These are phyloP conservation scores for Eristalis tenax DNA, from an alignment of 2,888 invertebrate species.

Conservation along the genomic window DNA sequence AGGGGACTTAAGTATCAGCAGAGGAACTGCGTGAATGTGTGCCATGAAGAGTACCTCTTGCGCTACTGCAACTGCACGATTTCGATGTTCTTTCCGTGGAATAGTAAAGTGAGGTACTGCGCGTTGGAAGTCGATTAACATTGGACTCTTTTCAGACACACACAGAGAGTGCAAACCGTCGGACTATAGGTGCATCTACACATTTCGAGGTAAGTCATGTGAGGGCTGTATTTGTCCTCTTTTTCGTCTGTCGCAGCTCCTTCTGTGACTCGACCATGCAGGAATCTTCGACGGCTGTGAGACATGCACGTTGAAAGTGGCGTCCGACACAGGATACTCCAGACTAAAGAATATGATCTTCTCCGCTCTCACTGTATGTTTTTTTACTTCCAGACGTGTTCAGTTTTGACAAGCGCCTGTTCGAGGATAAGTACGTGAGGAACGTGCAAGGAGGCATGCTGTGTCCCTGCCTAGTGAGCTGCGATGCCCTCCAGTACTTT, in stretches of 20 bases:
- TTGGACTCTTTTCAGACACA: slow-evolving; percentile 13
- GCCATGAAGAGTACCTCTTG: slow-evolving; percentile 77
- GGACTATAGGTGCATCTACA: slow-evolving; percentile 76
- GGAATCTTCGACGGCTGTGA: too few species aligned
- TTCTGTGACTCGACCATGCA: too few species aligned
- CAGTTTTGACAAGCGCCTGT: slow-evolving; percentile 76
- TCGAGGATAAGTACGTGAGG: slow-evolving; percentile 77
- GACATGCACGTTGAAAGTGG: too few species aligned
- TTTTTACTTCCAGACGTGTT: slow-evolving; percentile 75
- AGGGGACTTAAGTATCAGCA: slow-evolving; percentile 73
- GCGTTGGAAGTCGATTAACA: neutral
- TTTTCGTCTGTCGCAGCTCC: neutral
- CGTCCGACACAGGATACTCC: too few species aligned
- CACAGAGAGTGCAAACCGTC: slow-evolving; percentile 72
- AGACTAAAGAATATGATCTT: neutral
- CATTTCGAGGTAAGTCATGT: slow-evolving; percentile 75
- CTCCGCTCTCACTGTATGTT: neutral
- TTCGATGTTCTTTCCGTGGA: slow-evolving; percentile 76
- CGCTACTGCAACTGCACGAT: slow-evolving; percentile 78
- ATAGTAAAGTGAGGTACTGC: slow-evolving; percentile 69
- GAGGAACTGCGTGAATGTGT: slow-evolving; percentile 77
- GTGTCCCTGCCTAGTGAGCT: slow-evolving; percentile 78
- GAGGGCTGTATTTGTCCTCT: neutral
- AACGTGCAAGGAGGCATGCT: slow-evolving; percentile 77
- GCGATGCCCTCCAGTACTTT: slow-evolving; percentile 77